Evolutionary conservation across 2,888 invertebrate genomes (phyloP).

Genomic region (Euphydryas editha): DNA sequence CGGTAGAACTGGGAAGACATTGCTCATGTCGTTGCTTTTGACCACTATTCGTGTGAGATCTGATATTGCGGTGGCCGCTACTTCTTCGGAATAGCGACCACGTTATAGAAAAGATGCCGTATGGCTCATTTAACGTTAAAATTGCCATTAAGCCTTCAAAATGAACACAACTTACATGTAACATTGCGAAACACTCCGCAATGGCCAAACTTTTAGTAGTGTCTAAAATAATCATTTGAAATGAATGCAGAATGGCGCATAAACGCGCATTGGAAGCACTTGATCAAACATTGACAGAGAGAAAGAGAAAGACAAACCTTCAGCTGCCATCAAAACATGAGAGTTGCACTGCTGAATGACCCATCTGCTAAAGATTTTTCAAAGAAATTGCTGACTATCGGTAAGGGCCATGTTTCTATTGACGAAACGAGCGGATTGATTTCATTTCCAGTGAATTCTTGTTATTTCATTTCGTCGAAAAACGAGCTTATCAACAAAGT

Average conservation of each 20-base stretch:
- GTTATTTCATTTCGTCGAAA: constrained; percentile 30
- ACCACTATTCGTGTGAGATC: constrained; percentile 38
- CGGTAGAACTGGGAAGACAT: constrained; percentile 38
- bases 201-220: constrained; percentile 39
- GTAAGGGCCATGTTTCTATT: constrained; percentile 44
- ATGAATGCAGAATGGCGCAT: constrained; percentile 44
- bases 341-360: constrained; percentile 42
- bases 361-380: constrained; percentile 41
- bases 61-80: constrained; percentile 36
- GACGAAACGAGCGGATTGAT: constrained; percentile 42
- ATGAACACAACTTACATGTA: constrained; percentile 35
- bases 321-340: constrained; percentile 42
- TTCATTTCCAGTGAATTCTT: constrained; percentile 40
- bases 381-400: constrained; percentile 42
- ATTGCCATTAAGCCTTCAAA: constrained; percentile 43
- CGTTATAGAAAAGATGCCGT: constrained; percentile 40
- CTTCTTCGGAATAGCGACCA: constrained; percentile 43
- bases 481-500: no score
- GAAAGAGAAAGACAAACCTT: no score
- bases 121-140: constrained; percentile 42
- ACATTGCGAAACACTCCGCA: constrained; percentile 32
- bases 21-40: constrained; percentile 38
- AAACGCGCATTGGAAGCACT: constrained; percentile 39
- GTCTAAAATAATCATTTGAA: constrained; percentile 38
- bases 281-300: constrained; percentile 44